Evolutionary conservation across 2,888 invertebrate species (phyloP), one percentile per base, ranked within the genome.

Genomic region (Chalcosyrphus nemorum): DNA sequence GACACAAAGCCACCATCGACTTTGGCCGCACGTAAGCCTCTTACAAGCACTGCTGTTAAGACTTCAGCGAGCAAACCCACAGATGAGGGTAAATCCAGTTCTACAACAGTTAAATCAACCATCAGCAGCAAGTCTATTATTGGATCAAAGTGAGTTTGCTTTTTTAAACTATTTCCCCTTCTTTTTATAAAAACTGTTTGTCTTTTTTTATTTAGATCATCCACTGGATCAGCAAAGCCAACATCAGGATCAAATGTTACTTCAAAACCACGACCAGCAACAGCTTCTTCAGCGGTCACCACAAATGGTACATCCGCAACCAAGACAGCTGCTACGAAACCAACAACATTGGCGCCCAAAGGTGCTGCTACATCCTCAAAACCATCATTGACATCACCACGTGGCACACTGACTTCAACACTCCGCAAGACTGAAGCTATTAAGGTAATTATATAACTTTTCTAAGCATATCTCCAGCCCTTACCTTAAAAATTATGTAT

Each of bases 341-440:
- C 80, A 38, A 65, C 74, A 45, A 45, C 84, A 70, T 74, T 80
- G 78, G 75, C 74, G 52, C 70, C 80, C 11, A 80, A 74, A 54
- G 75, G 70, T 75, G 85, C 88, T 75, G 85, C 88, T 68, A 50
- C 78, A 41, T 11, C 50, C 56, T 32, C 75, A 56, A 90, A 90
- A 86, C 86, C 89, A 17, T 89, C 89, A 84, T 63, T 87, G 27
- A 81, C 87, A 45, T 90, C 91, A 9, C 91, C 91, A 47, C 89
- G 90, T 47, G 86, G 88, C 77, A 88, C 89, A n/a, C 38, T 89
- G 32, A 86, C 88, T 32, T 89, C 90, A 57, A 88, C 90, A 71
- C 74, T 89, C 70, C 91, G 91, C 29, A 91, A 90, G 86, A 68
- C 88, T 81, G 87, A 87, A 86, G 86, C 86, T 75, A 63, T 87